phyloP scores from a whole-genome alignment of 1,140 invertebrate genomes.

The Probaryconus sp. region DNA sequence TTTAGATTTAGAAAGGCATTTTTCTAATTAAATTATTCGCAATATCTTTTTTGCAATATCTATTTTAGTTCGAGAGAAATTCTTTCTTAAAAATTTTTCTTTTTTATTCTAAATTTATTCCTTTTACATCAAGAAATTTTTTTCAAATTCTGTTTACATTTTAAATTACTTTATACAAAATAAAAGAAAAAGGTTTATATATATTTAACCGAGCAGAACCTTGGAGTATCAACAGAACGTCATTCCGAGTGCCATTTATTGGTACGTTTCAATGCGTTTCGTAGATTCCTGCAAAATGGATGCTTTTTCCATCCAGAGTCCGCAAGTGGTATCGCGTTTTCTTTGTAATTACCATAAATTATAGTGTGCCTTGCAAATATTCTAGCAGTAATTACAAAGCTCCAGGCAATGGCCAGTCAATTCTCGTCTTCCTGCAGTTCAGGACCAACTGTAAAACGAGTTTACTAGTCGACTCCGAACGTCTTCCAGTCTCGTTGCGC shows the following conservation, averaged over 20 bases:
- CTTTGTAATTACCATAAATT: constrained; percentile 47
- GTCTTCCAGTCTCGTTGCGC: constrained; percentile 2
- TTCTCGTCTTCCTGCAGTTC: constrained; percentile 25
- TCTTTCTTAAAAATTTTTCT: too few species aligned
- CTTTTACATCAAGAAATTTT: too few species aligned
- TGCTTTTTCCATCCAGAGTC: constrained; percentile 13
- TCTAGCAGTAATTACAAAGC: constrained; percentile 44
- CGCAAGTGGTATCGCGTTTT: constrained; percentile 27
- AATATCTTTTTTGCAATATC: too few species aligned
- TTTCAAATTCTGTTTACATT: too few species aligned
- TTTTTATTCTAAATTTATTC: too few species aligned
- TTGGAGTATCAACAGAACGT: background rate
- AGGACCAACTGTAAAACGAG: constrained; percentile 40
- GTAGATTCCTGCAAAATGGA: constrained; percentile 16
- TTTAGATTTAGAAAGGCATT: too few species aligned
- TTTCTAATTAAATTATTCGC: too few species aligned
- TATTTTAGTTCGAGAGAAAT: too few species aligned
- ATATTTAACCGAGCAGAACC: too few species aligned
- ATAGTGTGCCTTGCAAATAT: constrained; percentile 35
- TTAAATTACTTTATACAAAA: too few species aligned
- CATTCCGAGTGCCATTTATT: constrained; percentile 9
- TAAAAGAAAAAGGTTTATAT: too few species aligned
- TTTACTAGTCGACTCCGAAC: constrained; percentile 17
- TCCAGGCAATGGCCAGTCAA: constrained; percentile 26
- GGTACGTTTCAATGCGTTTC: constrained; percentile 9